These are phyloP conservation scores for Theonella swinhoei DNA, from an alignment of 37 sponge, comb jelly and placozoan genomes.

Conservation along the genomic window DNA sequence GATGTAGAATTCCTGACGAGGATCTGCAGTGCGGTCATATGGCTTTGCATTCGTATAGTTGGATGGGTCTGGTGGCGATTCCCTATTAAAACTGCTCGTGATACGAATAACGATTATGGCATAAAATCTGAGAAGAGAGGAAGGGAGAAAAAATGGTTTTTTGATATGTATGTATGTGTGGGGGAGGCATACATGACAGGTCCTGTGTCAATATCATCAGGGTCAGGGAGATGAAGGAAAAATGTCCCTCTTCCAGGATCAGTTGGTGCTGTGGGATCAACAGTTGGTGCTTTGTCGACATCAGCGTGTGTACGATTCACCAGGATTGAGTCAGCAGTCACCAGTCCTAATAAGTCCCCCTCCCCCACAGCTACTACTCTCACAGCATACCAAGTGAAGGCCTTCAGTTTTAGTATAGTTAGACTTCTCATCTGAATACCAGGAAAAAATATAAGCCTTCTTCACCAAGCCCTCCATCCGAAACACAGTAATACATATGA, in stretches of 20 bases:
- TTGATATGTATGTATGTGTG: not conserved
- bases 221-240: constrained; percentile 5
- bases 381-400: not conserved
- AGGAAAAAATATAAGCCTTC: too few relatives aligned
- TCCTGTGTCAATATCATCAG: constrained; percentile 27
- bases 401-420: too few relatives aligned
- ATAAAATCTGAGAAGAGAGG: constrained; percentile 38
- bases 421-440: too few relatives aligned
- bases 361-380: not conserved
- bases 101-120: constrained; percentile 14
- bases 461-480: not conserved
- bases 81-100: not conserved
- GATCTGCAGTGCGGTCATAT: not conserved
- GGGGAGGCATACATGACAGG: constrained; percentile 10
- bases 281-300: not conserved
- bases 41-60: constrained; percentile 14
- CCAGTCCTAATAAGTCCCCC: not conserved
- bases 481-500: too few relatives aligned
- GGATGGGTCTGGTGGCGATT: not conserved
- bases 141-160: not conserved
- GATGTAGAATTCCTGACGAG: constrained; percentile 1
- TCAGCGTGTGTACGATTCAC: not conserved
- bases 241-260: not conserved
- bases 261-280: not conserved
- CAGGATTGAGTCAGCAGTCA: not conserved